These are phyloP conservation scores for Unio delphinus DNA, from an alignment of 2,888 invertebrate species.

Conservation along the genomic window DNA sequence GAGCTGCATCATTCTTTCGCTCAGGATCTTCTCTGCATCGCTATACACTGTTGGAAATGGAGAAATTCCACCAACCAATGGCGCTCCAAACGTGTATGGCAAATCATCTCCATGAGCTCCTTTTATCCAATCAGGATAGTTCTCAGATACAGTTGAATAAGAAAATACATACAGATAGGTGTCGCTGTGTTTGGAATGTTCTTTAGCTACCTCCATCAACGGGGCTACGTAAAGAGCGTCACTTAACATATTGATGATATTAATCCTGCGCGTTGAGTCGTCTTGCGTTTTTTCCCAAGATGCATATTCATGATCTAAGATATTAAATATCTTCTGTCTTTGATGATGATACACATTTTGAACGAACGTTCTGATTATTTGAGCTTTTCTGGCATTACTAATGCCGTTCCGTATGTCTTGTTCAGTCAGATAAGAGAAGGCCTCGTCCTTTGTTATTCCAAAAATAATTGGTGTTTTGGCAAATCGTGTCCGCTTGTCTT, in stretches of 20 bases:
- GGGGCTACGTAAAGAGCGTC: slow-evolving; percentile 90
- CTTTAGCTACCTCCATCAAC: slow-evolving; percentile 88
- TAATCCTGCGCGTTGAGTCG: slow-evolving; percentile 87
- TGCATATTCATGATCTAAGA: slow-evolving; percentile 95
- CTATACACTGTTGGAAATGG: slow-evolving; percentile 63
- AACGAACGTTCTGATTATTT: slow-evolving; percentile 87
- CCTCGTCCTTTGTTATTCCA: slow-evolving; percentile 73
- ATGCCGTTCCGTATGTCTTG: slow-evolving; percentile 89
- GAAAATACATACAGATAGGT: slow-evolving; percentile 70
- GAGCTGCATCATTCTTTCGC: slow-evolving; percentile 65
- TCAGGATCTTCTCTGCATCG: slow-evolving; percentile 58
- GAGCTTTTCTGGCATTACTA: slow-evolving; percentile 89
- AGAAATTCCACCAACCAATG: slow-evolving; percentile 63
- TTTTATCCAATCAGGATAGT: slow-evolving; percentile 68
- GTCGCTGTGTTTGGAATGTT: slow-evolving; percentile 82
- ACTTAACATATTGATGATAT: slow-evolving; percentile 87
- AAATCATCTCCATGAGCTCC: slow-evolving; percentile 66
- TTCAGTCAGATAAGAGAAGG: slow-evolving; percentile 92
- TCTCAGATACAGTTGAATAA: slow-evolving; percentile 91
- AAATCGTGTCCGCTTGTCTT: slow-evolving; percentile 42
- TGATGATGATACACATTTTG: slow-evolving; percentile 95
- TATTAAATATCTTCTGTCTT: slow-evolving; percentile 92
- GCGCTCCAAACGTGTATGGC: slow-evolving; percentile 69
- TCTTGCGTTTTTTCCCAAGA: slow-evolving; percentile 83
- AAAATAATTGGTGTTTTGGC: slow-evolving; percentile 62